These are phyloP conservation scores for Crocuta crocuta DNA, from an alignment of 2,113 vertebrate species.

Conservation along the genomic window DNA sequence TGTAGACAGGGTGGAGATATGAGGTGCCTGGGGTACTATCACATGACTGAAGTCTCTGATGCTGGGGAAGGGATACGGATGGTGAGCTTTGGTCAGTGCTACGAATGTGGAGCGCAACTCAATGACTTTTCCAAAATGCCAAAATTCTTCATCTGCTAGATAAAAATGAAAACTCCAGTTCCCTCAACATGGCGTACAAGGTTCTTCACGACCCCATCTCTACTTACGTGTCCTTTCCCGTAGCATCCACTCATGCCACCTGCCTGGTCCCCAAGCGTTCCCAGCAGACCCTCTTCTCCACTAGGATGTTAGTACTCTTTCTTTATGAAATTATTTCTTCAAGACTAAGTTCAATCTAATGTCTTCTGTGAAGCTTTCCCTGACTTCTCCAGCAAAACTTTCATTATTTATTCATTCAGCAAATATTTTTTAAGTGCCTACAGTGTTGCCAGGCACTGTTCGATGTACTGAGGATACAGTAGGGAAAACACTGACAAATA, in stretches of 20 bases:
- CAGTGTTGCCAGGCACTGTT: not conserved
- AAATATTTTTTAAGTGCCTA: not conserved
- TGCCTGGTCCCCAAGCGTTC: not conserved
- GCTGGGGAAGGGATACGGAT: not conserved
- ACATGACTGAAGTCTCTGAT: not conserved
- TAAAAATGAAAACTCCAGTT: not conserved
- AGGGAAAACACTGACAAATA: not conserved
- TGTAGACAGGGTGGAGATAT: not conserved
- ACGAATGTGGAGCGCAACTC: not conserved
- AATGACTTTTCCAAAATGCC: not conserved
- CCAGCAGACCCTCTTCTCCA: not conserved
- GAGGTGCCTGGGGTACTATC: not conserved
- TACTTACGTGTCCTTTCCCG: fast-evolving
- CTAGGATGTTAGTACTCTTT: not conserved
- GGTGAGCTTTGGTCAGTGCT: not conserved
- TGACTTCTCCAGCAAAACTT: not conserved
- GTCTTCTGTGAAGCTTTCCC: not conserved
- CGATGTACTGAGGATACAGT: not conserved
- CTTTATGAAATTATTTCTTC: not conserved
- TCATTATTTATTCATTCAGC: constrained; percentile 40
- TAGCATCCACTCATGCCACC: not conserved
- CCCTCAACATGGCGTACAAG: not conserved
- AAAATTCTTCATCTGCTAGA: not conserved
- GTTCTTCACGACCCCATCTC: not conserved
- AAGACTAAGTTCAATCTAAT: not conserved